Conservation (phyloP, 23 tunicate species). For the Styela clava region DNA sequence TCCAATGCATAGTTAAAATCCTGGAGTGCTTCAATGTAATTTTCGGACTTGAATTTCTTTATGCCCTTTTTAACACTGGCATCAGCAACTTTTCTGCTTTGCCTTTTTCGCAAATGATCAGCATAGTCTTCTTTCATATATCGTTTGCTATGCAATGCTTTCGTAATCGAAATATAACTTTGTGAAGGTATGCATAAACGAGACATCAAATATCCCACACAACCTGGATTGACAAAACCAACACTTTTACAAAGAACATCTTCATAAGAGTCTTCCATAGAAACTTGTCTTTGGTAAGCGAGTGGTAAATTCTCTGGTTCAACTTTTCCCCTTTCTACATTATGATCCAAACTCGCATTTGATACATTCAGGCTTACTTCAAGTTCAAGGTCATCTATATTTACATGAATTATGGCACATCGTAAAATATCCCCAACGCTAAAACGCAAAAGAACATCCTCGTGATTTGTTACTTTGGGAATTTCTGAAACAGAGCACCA, state of each 20-base stretch:
- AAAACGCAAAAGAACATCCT: slow-evolving; percentile 55
- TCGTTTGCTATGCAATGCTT: slow-evolving; percentile 21
- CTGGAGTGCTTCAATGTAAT: slow-evolving; percentile 68
- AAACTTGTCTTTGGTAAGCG: slow-evolving; percentile 45
- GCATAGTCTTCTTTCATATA: slow-evolving; percentile 50
- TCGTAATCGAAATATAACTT: slow-evolving; percentile 28
- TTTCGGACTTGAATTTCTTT: slow-evolving; percentile 48
- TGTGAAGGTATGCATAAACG: slow-evolving; percentile 20
- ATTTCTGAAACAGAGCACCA: slow-evolving; percentile 61
- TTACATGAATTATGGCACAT: slow-evolving; percentile 36
- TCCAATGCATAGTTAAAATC: slow-evolving; percentile 82
- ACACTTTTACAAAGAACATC: slow-evolving; percentile 37
- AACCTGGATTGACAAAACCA: slow-evolving; percentile 79
- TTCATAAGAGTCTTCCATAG: slow-evolving; percentile 35
- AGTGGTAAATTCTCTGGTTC: slow-evolving; percentile 64
- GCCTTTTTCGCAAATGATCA: slow-evolving; percentile 55
- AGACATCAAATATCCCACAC: slow-evolving; percentile 34
- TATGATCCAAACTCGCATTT: neutral
- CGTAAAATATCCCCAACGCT: slow-evolving; percentile 46
- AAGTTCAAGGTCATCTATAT: slow-evolving; percentile 21
- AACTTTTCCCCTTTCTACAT: slow-evolving; percentile 34
- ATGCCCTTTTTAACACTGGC: slow-evolving; percentile 69
- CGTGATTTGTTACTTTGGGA: slow-evolving; percentile 45
- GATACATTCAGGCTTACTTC: neutral
- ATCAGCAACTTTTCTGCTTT: slow-evolving; percentile 64